Percentiles rank a stretch among this genome's conserved stretches.
Conservation (phyloP, 2,113 vertebrate genomes). For the Saguinus midas region DNA sequence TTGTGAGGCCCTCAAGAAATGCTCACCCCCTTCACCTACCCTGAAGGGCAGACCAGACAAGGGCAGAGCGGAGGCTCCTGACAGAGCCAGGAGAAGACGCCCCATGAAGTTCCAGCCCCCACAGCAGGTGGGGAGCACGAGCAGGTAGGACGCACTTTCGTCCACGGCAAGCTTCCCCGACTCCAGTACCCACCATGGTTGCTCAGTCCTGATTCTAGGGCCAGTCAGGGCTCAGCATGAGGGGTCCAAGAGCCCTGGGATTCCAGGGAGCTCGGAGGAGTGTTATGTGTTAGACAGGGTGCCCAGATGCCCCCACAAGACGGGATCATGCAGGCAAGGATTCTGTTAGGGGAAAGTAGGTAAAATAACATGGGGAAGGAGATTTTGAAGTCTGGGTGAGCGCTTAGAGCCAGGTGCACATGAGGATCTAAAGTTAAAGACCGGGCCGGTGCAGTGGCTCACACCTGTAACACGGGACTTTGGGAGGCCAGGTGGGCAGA, state of each 20-base stretch:
- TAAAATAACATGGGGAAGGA: neutral
- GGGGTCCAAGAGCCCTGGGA: neutral
- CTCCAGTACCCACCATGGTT: neutral
- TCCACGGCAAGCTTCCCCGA: fast-evolving
- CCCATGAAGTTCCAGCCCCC: neutral
- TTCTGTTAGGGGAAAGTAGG: neutral
- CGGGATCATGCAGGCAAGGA: neutral
- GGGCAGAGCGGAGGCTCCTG: neutral
- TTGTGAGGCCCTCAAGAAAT: neutral
- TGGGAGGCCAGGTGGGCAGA: no score
- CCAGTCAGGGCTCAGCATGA: neutral
- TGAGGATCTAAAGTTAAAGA: neutral
- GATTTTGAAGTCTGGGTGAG: neutral
- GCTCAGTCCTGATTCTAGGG: neutral
- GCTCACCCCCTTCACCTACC: neutral
- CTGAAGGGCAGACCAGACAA: neutral
- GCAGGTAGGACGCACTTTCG: neutral
- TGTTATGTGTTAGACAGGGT: neutral
- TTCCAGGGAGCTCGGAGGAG: neutral
- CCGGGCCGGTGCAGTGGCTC: no score
- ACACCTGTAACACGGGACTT: no score
- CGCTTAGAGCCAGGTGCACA: neutral
- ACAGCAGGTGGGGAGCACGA: neutral
- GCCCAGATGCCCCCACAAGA: neutral
- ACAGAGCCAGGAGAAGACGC: neutral